A percentile compares a stretch with the other conserved stretches of the same genome.
Conservation (phyloP, 2,888 invertebrate genomes). For the Trypoxylon attenuatum region DNA sequence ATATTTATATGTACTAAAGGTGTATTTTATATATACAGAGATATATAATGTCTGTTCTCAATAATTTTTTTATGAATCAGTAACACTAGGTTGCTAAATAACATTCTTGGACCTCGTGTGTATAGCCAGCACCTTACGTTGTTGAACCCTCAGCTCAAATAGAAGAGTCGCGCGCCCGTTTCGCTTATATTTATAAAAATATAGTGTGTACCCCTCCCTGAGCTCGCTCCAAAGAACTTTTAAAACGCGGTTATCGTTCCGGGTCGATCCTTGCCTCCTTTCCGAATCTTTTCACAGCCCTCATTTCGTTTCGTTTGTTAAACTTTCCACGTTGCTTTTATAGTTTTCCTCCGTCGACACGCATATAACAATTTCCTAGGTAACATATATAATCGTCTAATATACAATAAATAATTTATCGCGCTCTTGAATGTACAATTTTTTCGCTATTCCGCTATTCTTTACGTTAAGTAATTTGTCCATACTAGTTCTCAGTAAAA, state of each 20-base stretch:
- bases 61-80: conserved; percentile 69
- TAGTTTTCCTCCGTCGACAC: conserved; percentile 41
- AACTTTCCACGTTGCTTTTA: conserved; percentile 37
- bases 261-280: conserved; percentile 25
- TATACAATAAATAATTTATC: conserved; percentile 73
- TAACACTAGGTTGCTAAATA: conserved; percentile 72
- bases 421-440: conserved; percentile 68
- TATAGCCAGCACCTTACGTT: conserved; percentile 73
- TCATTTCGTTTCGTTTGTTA: conserved; percentile 64
- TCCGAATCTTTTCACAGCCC: conserved; percentile 70
- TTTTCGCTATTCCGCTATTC: conserved; percentile 25
- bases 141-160: conserved; percentile 64
- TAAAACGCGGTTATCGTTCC: conserved; percentile 24
- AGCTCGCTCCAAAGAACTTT: conserved; percentile 59
- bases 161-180: conserved; percentile 54
- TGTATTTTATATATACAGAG: conserved; percentile 66
- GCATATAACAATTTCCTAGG: conserved; percentile 55
- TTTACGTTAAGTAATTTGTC: conserved; percentile 67
- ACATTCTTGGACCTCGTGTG: conserved; percentile 73
- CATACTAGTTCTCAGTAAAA: conserved; percentile 46
- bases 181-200: conserved; percentile 69
- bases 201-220: conserved; percentile 68
- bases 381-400: conserved; percentile 61
- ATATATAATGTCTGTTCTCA: conserved; percentile 66
- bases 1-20: conserved; percentile 47